A percentile compares a stretch with the other conserved stretches of the same genome.
Evolutionary conservation across 2,113 vertebrate genomes (phyloP).

Genomic region (Campylomormyrus numenius): DNA sequence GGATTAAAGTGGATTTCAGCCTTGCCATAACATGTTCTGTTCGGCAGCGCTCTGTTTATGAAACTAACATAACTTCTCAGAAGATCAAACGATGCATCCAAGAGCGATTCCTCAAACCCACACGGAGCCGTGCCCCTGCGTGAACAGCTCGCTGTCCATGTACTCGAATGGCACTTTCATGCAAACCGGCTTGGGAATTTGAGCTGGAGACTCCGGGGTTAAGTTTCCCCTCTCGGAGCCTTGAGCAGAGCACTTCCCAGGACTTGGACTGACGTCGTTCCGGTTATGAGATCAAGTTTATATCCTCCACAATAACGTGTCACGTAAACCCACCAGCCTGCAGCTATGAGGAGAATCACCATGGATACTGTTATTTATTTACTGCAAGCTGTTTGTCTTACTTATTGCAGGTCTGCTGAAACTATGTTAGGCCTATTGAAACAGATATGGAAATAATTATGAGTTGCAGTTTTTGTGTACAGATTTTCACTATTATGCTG

Average conservation of each 20-base stretch:
- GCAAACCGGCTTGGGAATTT: not conserved
- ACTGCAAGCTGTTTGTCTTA: not conserved
- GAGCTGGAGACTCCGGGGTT: not conserved
- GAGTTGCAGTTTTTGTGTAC: not conserved
- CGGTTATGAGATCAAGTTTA: not conserved
- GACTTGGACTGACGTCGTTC: not conserved
- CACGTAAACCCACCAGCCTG: not conserved
- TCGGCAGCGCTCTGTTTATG: not conserved
- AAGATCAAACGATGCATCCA: not conserved
- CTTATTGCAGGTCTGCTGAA: not conserved
- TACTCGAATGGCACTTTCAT: not conserved
- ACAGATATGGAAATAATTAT: not conserved
- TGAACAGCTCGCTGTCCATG: not conserved
- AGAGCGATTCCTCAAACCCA: not conserved
- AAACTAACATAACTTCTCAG: not conserved
- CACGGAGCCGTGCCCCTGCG: not conserved
- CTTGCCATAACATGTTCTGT: not conserved
- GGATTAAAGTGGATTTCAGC: not conserved
- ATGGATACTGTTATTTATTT: not conserved
- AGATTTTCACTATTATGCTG: not conserved
- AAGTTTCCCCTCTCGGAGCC: not conserved
- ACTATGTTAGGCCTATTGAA: not conserved
- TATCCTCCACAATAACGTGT: not conserved
- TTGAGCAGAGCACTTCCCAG: not conserved
- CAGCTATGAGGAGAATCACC: not conserved